Base-by-base conservation (phyloP, 2,113 vertebrate species). In the Oenanthe oenanthe region DNA sequence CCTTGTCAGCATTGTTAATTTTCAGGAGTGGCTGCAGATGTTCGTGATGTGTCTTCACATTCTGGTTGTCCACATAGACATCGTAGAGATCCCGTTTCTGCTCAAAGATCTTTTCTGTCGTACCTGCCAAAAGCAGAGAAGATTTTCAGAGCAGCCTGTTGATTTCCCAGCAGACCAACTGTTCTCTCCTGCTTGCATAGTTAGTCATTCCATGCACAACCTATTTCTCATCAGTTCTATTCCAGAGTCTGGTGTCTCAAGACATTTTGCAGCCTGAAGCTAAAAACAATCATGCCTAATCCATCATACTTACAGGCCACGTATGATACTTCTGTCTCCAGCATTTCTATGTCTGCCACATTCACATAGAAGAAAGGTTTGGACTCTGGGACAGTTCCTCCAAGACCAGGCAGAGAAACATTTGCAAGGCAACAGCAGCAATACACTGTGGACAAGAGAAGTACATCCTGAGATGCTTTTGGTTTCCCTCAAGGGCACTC, bases 61-160 rank as follows among this genome's bases (percentile, higher is more conserved):
- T 99, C 98, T 99, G 99, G 98, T 99, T 99, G 68, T 99, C 99
- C 48, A 99, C 97, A 1, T 99, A 99, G 18, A 99, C 98, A 11
- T 99, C 99, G 4, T 99, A 99, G 62, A 99, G 98, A 38, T 99
- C 98, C 74, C 97, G 98, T 94, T 99, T 99, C 90, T 99, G 99
- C 97, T 99, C 99, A 60, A 99, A 99, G 53, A 99, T 99, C 98
- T 99, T 99, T 98, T 99, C 99, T 10, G 99, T 99, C 67, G 99
- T 99, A 97, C 99, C 99, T 99, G 94, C 2, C 87, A 74, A 84
- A 80, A 91, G 32, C 34, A 40, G 58, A 84, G 48, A 60, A 29
- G 53, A 48, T 90, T 94, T 88, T 96, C 78, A 93, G 75, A 81
- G 74, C 82, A 93, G 89, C 31, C 2, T 10, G 7, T 70, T 90